Conservation (phyloP, 2,797 vertebrate genomes). For the Lagorchestes hirsutus region DNA sequence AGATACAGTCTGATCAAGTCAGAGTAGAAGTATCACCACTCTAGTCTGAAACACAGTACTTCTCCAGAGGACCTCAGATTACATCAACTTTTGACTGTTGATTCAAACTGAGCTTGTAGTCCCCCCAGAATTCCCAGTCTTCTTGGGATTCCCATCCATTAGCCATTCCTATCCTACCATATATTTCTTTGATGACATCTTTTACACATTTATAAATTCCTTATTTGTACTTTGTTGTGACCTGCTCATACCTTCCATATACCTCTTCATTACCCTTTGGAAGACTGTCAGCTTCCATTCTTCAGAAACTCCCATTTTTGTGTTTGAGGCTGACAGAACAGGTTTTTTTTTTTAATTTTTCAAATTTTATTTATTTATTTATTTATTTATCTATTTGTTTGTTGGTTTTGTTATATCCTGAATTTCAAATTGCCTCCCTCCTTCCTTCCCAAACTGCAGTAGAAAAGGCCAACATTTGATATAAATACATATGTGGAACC, state of each 20-base stretch:
- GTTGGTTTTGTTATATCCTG: too few species aligned
- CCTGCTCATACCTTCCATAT: too few species aligned
- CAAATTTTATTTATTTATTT: too few species aligned
- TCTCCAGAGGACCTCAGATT: neutral
- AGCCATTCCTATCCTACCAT: neutral
- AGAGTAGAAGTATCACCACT: neutral
- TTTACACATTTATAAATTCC: neutral
- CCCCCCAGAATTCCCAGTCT: neutral
- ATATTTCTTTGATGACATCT: neutral
- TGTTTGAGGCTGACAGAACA: neutral
- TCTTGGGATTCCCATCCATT: neutral
- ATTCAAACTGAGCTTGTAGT: neutral
- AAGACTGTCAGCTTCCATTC: neutral
- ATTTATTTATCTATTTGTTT: too few species aligned
- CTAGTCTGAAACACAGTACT: neutral
- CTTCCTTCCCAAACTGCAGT: too few species aligned
- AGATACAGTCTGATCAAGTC: neutral
- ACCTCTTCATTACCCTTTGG: neutral
- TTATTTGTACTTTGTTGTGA: neutral
- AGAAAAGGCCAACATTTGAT: neutral
- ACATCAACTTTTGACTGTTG: neutral
- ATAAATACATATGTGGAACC: neutral
- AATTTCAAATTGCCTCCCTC: too few species aligned
- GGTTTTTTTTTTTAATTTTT: too few species aligned
- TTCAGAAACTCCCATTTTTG: neutral